Conservation (phyloP, 2,113 vertebrate species). For the Xiphias gladius region DNA sequence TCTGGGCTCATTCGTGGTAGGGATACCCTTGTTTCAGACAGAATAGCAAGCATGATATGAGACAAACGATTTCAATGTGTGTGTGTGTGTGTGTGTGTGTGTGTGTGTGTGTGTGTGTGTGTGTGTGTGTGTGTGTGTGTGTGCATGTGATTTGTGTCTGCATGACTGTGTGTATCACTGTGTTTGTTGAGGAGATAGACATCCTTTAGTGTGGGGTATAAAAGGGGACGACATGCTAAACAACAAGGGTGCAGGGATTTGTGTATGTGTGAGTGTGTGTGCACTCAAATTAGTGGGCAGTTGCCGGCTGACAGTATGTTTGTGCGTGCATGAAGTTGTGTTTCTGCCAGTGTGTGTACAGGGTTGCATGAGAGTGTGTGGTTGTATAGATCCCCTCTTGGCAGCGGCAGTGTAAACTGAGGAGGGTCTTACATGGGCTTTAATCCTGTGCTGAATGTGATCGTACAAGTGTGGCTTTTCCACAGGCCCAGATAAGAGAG, state of each 20-base stretch:
- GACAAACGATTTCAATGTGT: constrained; percentile 30
- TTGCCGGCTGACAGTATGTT: constrained; percentile 28
- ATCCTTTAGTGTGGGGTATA: constrained; percentile 14
- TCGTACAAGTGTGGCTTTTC: constrained; percentile 88
- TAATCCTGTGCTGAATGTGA: constrained; percentile 91
- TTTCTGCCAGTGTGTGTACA: constrained; percentile 61
- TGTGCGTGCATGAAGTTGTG: constrained; percentile 32
- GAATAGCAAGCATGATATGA: constrained; percentile 15
- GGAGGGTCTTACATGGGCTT: constrained; percentile 87
- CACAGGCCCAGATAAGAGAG: constrained; percentile 82
- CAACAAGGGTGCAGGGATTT: constrained; percentile 26
- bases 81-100: background rate
- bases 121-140: background rate
- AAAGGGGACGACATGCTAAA: constrained; percentile 31
- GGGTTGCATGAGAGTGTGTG: constrained; percentile 69
- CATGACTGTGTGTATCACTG: constrained; percentile 3
- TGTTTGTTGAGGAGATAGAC: constrained; percentile 30
- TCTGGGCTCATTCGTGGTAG: constrained; percentile 50
- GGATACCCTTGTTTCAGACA: constrained; percentile 44
- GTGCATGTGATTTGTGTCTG: background rate
- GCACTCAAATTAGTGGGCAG: constrained; percentile 27
- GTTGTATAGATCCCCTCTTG: constrained; percentile 80
- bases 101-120: background rate
- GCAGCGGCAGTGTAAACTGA: constrained; percentile 87
- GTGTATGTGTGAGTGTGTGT: background rate